These are phyloP conservation scores for Hippocampus abdominalis DNA, from an alignment of 2,113 vertebrate genomes.

Conservation along the genomic window DNA sequence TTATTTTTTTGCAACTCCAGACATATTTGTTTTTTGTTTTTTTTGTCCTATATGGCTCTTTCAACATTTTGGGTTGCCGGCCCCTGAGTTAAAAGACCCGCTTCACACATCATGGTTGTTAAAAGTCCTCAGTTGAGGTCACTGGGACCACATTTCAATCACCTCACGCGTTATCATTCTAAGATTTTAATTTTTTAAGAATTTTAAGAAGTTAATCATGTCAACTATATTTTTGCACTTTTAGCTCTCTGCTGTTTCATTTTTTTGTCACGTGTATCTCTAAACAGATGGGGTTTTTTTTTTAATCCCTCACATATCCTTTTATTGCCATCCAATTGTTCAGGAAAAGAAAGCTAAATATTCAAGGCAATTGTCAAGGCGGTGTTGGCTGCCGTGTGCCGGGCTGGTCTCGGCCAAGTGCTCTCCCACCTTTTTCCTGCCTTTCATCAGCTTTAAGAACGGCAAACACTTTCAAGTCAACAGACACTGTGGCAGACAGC, in stretches of 20 bases:
- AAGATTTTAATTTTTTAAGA: too few species aligned
- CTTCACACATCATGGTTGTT: background rate
- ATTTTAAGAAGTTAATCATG: constrained; percentile 1
- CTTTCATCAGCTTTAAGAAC: constrained; percentile 52
- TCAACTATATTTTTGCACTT: constrained; percentile 20
- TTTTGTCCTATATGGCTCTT: too few species aligned
- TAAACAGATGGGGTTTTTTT: constrained; percentile 18
- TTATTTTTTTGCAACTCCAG: too few species aligned
- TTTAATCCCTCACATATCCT: constrained; percentile 21
- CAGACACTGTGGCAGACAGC: constrained; percentile 62
- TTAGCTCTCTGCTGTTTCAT: constrained; percentile 22
- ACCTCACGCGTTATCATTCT: background rate
- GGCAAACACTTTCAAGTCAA: constrained; percentile 61
- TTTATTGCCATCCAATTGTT: constrained; percentile 51
- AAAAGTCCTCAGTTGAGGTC: background rate
- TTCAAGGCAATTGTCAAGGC: constrained; percentile 53
- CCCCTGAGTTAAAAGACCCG: background rate
- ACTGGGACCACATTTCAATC: background rate
- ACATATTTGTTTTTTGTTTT: too few species aligned
- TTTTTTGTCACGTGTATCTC: constrained; percentile 38
- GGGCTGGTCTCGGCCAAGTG: constrained; percentile 27
- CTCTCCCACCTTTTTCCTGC: constrained; percentile 69
- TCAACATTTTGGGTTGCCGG: too few species aligned
- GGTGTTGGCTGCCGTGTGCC: constrained; percentile 39
- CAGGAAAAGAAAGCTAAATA: constrained; percentile 45